Evolutionary conservation across 92 coral and sea anemone species (phyloP).

Genomic region (Ricordea florida): DNA sequence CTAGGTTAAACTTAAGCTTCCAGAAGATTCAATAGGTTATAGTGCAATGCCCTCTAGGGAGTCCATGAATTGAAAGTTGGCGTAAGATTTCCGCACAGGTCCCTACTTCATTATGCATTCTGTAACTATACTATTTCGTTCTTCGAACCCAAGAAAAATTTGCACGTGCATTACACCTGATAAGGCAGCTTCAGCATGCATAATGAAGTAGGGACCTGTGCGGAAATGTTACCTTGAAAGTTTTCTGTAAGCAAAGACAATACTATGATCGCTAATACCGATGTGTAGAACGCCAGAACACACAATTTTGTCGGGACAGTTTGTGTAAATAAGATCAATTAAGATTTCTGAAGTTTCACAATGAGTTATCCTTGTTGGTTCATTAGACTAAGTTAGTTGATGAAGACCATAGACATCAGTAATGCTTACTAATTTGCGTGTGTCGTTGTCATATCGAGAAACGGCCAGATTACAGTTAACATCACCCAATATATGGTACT

Average conservation of each 20-base stretch:
- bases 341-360: conserved; percentile 39
- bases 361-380: conserved; percentile 44
- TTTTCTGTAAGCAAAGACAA: conserved; percentile 41
- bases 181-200: too few relatives aligned
- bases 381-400: conserved; percentile 48
- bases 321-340: conserved; percentile 48
- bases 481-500: conserved; percentile 49
- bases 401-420: conserved; percentile 50
- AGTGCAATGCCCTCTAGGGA: conserved; percentile 5
- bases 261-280: conserved; percentile 54
- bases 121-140: too few relatives aligned
- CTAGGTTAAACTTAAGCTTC: conserved; percentile 14
- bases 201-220: conserved; percentile 2
- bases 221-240: conserved; percentile 2
- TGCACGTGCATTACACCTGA: too few relatives aligned
- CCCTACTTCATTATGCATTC: too few relatives aligned
- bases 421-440: conserved; percentile 24
- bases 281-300: conserved; percentile 53
- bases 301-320: conserved; percentile 46
- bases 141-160: too few relatives aligned
- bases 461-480: conserved; percentile 42
- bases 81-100: too few relatives aligned
- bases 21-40: conserved; percentile 17
- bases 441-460: conserved; percentile 30
- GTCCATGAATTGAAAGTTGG: conserved; percentile 10